Evolutionary conservation across 2,888 invertebrate species (phyloP).

Genomic region (Drosophila demipolita): DNA sequence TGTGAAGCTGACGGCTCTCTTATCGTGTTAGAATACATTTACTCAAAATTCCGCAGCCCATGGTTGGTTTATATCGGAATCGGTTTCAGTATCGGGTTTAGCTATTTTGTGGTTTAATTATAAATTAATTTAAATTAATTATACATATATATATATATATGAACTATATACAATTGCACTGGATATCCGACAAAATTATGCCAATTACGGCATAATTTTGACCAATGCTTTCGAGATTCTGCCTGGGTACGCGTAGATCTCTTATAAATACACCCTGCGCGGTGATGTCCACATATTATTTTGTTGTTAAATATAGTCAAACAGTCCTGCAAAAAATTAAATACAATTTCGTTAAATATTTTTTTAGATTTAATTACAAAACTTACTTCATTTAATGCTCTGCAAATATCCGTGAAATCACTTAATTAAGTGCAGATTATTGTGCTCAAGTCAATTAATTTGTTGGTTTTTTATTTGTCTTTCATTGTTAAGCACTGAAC

Average conservation of each 20-base stretch:
- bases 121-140: slow-evolving; percentile 50
- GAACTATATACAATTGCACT: slow-evolving; percentile 82
- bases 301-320: slow-evolving; percentile 81
- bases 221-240: slow-evolving; percentile 84
- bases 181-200: slow-evolving; percentile 81
- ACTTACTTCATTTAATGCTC: slow-evolving; percentile 85
- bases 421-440: slow-evolving; percentile 76
- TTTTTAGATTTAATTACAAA: not conserved
- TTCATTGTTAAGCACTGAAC: slow-evolving; percentile 45
- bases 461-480: slow-evolving; percentile 52
- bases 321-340: slow-evolving; percentile 81
- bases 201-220: slow-evolving; percentile 45
- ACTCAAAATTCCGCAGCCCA: slow-evolving; percentile 28
- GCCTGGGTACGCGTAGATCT: slow-evolving; percentile 84
- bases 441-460: slow-evolving; percentile 72
- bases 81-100: slow-evolving; percentile 37
- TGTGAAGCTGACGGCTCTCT: slow-evolving; percentile 27
- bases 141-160: slow-evolving; percentile 68
- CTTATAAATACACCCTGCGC: slow-evolving; percentile 85
- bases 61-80: slow-evolving; percentile 22
- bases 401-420: slow-evolving; percentile 83
- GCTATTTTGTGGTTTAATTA: slow-evolving; percentile 45
- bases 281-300: slow-evolving; percentile 84
- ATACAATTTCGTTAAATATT: not conserved
- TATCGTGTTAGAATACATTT: slow-evolving; percentile 22